Evolutionary conservation across 2,888 invertebrate species (phyloP), one percentile per base, ranked within the genome.

Genomic region (Osmoderma eremita): DNA sequence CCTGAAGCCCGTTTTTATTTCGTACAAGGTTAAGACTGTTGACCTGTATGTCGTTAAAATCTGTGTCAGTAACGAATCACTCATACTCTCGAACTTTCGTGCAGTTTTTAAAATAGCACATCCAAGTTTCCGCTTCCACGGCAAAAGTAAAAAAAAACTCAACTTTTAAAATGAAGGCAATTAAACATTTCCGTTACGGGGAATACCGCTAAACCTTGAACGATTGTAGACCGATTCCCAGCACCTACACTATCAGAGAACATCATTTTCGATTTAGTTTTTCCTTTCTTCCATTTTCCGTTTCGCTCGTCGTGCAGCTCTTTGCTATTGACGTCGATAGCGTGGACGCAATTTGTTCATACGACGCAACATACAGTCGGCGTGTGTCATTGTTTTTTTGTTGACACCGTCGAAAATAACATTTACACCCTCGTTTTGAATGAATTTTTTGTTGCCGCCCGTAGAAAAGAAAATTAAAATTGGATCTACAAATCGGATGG

Each of bases 251-350:
- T n/a, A n/a, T n/a, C n/a, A n/a, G 24, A 5, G 24, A 45, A 45
- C 49, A 49, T n/a, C 12, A 49, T 49, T 22, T 18, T 49, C n/a
- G 49, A 22, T 49, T 18, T 24, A 24, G n/a, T 24, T 24, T 50
- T 5, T 30, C 15, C n/a, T 24, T 50, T 4, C 24, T 24, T 4
- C 6, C 24, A 13, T 50, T 24, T 30, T 30, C 6, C 6, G 30
- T 2, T 30, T 30, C 24, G 1, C 50, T 13, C n/a, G 13, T 50
- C n/a, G 30, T 6, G 10, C 10, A 6, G 30, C 30, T 8, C 13
- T 22, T 48, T 10, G 18, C 17, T 15, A 8, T 48, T 12, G 8
- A 48, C 48, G 48, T 15, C 17, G 18, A 10, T 30, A 8, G 22
- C 6, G 3, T 30, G 8, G 6, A 30, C 30, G 30, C 30, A 30